Percentiles rank a stretch among this genome's conserved stretches.
These are phyloP conservation scores for Pan troglodytes DNA, from an alignment of 2,113 vertebrate genomes.

Conservation along the genomic window DNA sequence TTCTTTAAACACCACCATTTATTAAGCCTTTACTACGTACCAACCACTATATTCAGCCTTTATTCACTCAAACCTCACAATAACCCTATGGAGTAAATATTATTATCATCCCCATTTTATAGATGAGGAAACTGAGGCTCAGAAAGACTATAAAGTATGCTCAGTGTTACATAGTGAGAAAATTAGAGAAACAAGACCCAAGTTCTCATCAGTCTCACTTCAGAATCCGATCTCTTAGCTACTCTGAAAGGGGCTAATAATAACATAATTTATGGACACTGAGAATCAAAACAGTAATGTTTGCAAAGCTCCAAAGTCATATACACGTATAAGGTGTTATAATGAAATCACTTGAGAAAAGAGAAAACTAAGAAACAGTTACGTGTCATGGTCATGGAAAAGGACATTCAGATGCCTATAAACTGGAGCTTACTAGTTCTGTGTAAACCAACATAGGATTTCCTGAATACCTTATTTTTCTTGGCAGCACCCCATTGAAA, in stretches of 20 bases:
- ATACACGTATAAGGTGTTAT: background rate
- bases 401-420: background rate
- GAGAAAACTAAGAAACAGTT: background rate
- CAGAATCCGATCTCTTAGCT: background rate
- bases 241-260: background rate
- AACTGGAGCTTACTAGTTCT: background rate
- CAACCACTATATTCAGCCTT: background rate
- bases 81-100: background rate
- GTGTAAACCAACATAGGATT: conserved; percentile 23
- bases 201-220: background rate
- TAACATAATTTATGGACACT: background rate
- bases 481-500: conserved; percentile 10
- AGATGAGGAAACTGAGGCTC: conserved; percentile 20
- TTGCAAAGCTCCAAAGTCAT: background rate
- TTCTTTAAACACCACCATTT: background rate
- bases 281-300: background rate
- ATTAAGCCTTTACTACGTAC: background rate
- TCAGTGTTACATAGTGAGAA: background rate
- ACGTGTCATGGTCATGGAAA: background rate
- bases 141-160: background rate
- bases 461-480: conserved; percentile 20
- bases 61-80: background rate
- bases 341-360: conserved; percentile 37
- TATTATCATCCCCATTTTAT: background rate
- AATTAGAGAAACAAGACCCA: background rate